Evolutionary conservation across 2,888 invertebrate genomes (phyloP), one percentile per base, ranked within the genome.

Genomic region (Dascillus cervinus): DNA sequence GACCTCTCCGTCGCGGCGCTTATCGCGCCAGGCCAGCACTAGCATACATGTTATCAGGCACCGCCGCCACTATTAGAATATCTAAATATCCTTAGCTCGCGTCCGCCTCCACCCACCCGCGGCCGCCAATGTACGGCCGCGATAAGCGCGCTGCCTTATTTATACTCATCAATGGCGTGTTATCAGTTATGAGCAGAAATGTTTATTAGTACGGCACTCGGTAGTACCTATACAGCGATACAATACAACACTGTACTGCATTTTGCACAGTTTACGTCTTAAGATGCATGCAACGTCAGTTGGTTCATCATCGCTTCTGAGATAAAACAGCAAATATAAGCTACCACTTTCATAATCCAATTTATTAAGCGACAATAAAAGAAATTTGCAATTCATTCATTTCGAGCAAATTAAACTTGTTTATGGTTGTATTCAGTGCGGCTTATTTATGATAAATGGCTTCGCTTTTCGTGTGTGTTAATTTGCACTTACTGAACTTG

Each of bases 61-160:
- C 49, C 57, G 59, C 60, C 63, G 60, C 61, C 59, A 62, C 64
- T 63, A 64, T 64, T 64, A 64, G 62, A 64, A 64, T 64, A 64
- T 64, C 64, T 64, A 64, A 64, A 64, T 64, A 64, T 62, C 62
- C 60, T 56, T 57, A 55, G 55, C 56, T 50, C 51, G 47, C 46
- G 54, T 45, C 43, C 41, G 43, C 43, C 44, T 40, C 46, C 49
- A 38, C 47, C 49, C 39, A 39, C 43, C 47, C 46, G 39, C 47
- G 37, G 34, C 45, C 48, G 44, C 44, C 56, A 51, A 55, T 59
- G 60, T 55, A 57, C 52, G 53, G 55, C 43, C 46, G 58, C 60
- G 62, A 63, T 62, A 62, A 62, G 52, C 49, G 52, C 44, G 46
- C 49, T 52, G 59, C 60, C 62, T 64, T 64, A 63, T 63, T 62